Evolutionary conservation across 2,113 vertebrate species (phyloP).

Genomic region (Perca schrenkii): DNA sequence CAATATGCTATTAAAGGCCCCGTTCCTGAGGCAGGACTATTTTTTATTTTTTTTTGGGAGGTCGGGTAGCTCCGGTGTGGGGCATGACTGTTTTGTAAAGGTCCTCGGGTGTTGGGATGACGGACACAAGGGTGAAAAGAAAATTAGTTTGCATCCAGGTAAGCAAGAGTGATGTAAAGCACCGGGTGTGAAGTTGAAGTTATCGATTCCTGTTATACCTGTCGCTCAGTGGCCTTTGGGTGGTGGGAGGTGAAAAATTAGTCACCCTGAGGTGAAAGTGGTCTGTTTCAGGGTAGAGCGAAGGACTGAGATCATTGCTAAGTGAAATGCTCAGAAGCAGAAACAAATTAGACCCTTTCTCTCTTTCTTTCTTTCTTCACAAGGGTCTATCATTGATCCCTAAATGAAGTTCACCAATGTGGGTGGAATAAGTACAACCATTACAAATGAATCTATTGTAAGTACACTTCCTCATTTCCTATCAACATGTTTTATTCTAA

Average conservation of each 20-base stretch:
- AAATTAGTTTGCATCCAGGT: slow-evolving; percentile 68
- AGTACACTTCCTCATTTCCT: slow-evolving; percentile 52
- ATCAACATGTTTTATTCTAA: slow-evolving; percentile 63
- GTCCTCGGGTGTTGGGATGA: slow-evolving; percentile 29
- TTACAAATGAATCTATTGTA: slow-evolving; percentile 32
- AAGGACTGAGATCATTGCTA: slow-evolving; percentile 20
- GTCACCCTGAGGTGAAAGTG: slow-evolving; percentile 48
- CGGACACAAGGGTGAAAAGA: slow-evolving; percentile 50
- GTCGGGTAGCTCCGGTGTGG: neutral
- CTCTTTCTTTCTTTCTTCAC: slow-evolving; percentile 2
- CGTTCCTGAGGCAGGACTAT: slow-evolving; percentile 57
- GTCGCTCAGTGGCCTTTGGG: slow-evolving; percentile 60
- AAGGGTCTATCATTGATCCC: slow-evolving; percentile 15
- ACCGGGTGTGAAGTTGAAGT: slow-evolving; percentile 53
- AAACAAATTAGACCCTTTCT: slow-evolving; percentile 29
- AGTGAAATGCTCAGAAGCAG: slow-evolving; percentile 36
- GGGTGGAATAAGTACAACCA: slow-evolving; percentile 30
- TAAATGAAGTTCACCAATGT: slow-evolving; percentile 24
- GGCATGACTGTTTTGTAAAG: slow-evolving; percentile 44
- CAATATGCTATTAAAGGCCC: slow-evolving; percentile 80
- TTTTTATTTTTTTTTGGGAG: slow-evolving; percentile 9
- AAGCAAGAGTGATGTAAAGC: slow-evolving; percentile 63
- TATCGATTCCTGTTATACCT: slow-evolving; percentile 72
- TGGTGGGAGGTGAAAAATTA: slow-evolving; percentile 68
- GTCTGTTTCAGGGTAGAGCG: slow-evolving; percentile 26